A percentile compares a stretch with the other conserved stretches of the same genome.
Conservation (phyloP, 1,140 invertebrate genomes). For the Trichoplusia ni region DNA sequence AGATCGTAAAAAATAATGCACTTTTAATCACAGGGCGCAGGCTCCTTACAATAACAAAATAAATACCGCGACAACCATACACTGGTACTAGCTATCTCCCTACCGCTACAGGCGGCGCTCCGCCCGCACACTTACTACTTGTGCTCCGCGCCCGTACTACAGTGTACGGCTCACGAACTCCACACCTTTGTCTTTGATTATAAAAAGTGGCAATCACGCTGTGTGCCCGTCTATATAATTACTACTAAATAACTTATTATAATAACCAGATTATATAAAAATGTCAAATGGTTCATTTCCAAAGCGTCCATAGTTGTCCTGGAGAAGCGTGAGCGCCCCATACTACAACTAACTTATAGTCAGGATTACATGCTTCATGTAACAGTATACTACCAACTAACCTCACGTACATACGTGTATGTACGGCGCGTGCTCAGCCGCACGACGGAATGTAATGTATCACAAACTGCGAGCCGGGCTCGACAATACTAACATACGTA, state of each 20-base stretch:
- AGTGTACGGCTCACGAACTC: background rate
- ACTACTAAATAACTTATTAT: background rate
- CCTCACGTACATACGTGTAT: conserved; percentile 13
- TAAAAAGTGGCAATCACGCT: background rate
- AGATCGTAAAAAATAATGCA: conserved; percentile 64
- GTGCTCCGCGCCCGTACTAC: background rate
- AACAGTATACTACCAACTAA: conserved; percentile 1
- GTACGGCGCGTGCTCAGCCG: background rate
- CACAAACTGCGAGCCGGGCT: conserved; percentile 42
- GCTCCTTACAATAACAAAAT: conserved; percentile 60
- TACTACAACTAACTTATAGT: conserved; percentile 9
- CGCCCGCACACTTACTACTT: background rate
- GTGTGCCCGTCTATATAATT: background rate
- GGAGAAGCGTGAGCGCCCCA: conserved; percentile 3
- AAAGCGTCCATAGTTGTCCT: background rate
- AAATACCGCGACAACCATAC: conserved; percentile 67
- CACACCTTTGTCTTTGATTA: background rate
- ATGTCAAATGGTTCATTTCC: background rate
- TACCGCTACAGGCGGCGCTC: conserved; percentile 1
- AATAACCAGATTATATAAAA: background rate
- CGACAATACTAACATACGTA: conserved; percentile 8
- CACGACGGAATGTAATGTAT: conserved; percentile 48
- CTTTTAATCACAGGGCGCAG: conserved; percentile 69
- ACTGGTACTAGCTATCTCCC: conserved; percentile 51
- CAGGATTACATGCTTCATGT: conserved; percentile 16